Evolutionary conservation across 2,797 vertebrate genomes (phyloP), one percentile per base, ranked within the genome.

Genomic region (Chlorospingus semifuscus): DNA sequence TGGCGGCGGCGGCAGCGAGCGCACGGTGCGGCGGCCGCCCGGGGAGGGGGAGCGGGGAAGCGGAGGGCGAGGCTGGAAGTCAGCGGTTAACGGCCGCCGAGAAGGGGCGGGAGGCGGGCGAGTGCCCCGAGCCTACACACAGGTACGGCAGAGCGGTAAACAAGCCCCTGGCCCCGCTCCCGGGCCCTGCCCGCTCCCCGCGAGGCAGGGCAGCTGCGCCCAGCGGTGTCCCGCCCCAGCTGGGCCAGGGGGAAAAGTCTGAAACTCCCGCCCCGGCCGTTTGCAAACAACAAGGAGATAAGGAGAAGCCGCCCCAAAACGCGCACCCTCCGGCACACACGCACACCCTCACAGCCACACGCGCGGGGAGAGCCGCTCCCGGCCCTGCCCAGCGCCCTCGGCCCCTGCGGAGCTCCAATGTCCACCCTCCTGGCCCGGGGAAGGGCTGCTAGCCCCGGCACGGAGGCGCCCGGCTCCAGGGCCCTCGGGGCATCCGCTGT

Each of bases 341-440:
- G 2, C n/a, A 11, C 39, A 1, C 6, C 9, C 2, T 3, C 47
- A 0, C 30, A 13, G 5, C 4, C 26, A 2, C 26, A 1, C 16
- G 10, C 2, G 19, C 14, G 24, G 11, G 9, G 87, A 8, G 7
- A 12, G 56, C 34, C 36, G 34, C n/a, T 18, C 44, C 14, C 12
- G 70, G 63, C 83, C 49, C 44, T 36, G 57, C 21, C 23, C 22
- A 15, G 53, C 24, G 3, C 44, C 8, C 39, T 7, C 30, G 71
- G n/a, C 37, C 29, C 11, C n/a, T 6, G 22, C 12, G 6, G 18
- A 21, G 34, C 13, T 32, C 23, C 63, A 2, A 0, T 4, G 39
- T 52, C 30, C 70, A 18, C 56, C 11, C 3, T 23, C 22, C 46
- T 21, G 4, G 12, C 36, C 8, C 20, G 13, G 21, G 22, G n/a